phyloP scores from a whole-genome alignment of 2,888 invertebrate species.

The Iphiclides podalirius region DNA sequence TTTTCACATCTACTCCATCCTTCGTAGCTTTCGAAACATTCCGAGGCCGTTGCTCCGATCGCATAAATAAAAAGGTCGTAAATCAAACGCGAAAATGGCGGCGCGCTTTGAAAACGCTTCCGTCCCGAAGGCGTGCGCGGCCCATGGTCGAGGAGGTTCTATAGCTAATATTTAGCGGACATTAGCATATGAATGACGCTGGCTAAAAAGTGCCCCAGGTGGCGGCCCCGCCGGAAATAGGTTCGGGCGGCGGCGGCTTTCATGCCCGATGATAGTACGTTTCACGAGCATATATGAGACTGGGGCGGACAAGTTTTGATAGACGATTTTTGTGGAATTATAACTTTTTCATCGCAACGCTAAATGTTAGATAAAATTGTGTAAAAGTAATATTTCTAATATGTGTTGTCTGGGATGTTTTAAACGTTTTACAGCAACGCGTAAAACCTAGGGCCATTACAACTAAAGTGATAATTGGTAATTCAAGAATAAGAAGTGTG shows the following conservation, averaged over 20 bases:
- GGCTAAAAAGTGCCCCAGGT: constrained; percentile 65
- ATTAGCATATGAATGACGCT: constrained; percentile 74
- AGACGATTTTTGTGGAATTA: not conserved
- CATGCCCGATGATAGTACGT: constrained; percentile 30
- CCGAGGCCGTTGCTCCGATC: not conserved
- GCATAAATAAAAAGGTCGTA: constrained; percentile 27
- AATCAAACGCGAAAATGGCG: constrained; percentile 35
- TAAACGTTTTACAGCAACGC: too few species aligned
- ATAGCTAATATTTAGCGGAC: constrained; percentile 43
- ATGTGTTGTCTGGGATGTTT: too few species aligned
- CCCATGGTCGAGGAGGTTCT: constrained; percentile 32
- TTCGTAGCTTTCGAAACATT: not conserved
- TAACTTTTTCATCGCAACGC: too few species aligned
- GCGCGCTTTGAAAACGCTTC: constrained; percentile 37
- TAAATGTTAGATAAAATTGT: too few species aligned
- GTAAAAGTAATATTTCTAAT: too few species aligned
- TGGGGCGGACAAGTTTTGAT: constrained; percentile 24
- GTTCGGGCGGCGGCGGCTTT: constrained; percentile 42
- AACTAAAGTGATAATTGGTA: too few species aligned
- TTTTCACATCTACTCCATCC: too few species aligned
- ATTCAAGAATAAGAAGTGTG: too few species aligned
- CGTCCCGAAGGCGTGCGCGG: constrained; percentile 29
- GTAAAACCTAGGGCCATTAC: too few species aligned
- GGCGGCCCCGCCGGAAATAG: constrained; percentile 62
- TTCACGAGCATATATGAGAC: constrained; percentile 26